Percentiles rank a stretch among this genome's conserved stretches.
phyloP scores from a whole-genome alignment of 2,888 invertebrate genomes.

The Rhamnusium bicolor region DNA sequence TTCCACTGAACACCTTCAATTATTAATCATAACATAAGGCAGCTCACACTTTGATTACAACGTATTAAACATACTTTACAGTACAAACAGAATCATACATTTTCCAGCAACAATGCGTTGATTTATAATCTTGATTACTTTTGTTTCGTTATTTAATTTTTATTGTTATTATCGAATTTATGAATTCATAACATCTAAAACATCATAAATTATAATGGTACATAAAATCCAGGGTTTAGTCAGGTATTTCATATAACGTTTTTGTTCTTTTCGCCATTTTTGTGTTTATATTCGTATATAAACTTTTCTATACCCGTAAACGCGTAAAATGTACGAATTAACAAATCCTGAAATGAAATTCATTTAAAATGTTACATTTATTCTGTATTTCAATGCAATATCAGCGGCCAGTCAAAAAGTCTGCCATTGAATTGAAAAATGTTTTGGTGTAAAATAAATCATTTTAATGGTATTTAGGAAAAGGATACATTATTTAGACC shows the following conservation, averaged over 20 bases:
- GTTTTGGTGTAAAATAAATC: slow-evolving; percentile 9
- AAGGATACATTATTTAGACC: neutral
- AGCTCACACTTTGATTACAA: neutral
- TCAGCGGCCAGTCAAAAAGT: neutral
- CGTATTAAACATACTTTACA: neutral
- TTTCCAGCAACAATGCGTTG: neutral
- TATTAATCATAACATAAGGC: no score
- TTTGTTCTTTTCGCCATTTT: neutral
- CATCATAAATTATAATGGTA: neutral
- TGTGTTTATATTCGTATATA: neutral
- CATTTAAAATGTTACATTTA: neutral
- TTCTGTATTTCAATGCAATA: neutral
- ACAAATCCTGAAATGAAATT: neutral
- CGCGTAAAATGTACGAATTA: neutral
- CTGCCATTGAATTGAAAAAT: neutral
- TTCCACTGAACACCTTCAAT: neutral
- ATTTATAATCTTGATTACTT: neutral
- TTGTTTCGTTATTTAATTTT: neutral
- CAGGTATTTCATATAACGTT: neutral
- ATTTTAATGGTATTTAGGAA: slow-evolving; percentile 17
- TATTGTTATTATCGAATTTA: no score
- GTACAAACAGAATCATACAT: neutral
- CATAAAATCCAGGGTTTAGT: no score
- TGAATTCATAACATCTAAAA: neutral
- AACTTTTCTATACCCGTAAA: neutral